Evolutionary conservation across 2,888 invertebrate species (phyloP), one percentile per base, ranked within the genome.

Genomic region (Ptilodon capucinus): DNA sequence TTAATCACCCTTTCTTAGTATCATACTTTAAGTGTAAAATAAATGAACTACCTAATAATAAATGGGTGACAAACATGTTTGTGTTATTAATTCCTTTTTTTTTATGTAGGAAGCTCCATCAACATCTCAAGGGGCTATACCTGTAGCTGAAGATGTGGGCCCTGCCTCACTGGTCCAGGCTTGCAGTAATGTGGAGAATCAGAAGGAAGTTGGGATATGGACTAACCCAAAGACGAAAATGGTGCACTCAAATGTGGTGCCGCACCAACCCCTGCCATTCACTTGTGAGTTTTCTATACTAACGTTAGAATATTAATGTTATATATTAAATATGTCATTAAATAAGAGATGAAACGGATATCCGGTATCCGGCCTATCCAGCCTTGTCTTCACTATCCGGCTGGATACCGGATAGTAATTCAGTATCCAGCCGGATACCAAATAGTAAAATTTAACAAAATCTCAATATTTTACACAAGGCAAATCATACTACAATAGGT

Each of bases 201-300:
- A 90, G 53, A 90, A 81, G 55, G 91, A 91, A 79, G 77, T 91
- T 48, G 91, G 91, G 9, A 85, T 91, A 45, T 91, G 91, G 91
- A 88, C 89, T 3, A 91, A 91, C 53, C 86, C 91, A 23, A 89
- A 90, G 62, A 91, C 86, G 3, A 91, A 91, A 71, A 91, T 90
- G 90, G 89, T 90, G 21, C 87, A 90, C 52, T 64, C 79, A 17
- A 84, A 84, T 71, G 76, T 89, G 48, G 90, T 91, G 13, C 91
- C 91, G 1, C 87, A 89, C 64, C 87, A 87, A 52, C 84, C 87
- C 28, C 60, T 90, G 52, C 82, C 91, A 49, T 91, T 91, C 74
- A 87, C 78, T 30, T 85, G 91, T 91, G 66, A 84, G 89, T 85
- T 44, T 49, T 39, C 25, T 18, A 18, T 36, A 13, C 7, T 42